Conservation (phyloP, 53 echinoderm and acorn worm genomes). For the Paracentrotus lividus region DNA sequence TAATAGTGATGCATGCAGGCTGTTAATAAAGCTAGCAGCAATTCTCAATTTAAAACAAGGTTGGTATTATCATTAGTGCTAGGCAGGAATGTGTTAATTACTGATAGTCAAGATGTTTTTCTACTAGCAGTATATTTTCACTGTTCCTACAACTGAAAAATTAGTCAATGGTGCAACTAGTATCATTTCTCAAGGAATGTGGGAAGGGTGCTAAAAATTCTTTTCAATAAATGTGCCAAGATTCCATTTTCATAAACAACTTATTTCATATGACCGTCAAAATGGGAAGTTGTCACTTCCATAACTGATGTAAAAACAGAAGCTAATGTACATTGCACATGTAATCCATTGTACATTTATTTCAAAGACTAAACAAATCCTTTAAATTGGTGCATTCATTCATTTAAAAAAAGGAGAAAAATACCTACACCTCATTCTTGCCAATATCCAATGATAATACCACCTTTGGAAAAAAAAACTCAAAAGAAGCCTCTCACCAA, state of each 20-base stretch:
- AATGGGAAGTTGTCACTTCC: not conserved
- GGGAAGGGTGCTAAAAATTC: not conserved
- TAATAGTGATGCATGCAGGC: constrained; percentile 47
- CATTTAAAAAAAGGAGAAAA: no score
- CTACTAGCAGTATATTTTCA: not conserved
- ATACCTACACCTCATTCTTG: not conserved
- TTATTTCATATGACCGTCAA: not conserved
- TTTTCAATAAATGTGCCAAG: not conserved
- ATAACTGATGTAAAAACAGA: not conserved
- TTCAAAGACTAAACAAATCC: not conserved
- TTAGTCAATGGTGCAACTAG: constrained; percentile 6
- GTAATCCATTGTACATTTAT: not conserved
- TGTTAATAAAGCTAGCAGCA: constrained; percentile 55
- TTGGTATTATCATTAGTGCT: constrained; percentile 61
- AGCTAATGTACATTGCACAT: not conserved
- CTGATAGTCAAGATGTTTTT: not conserved
- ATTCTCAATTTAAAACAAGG: not conserved
- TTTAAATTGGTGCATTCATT: not conserved
- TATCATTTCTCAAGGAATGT: not conserved
- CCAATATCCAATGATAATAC: constrained; percentile 38
- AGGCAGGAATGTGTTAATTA: constrained; percentile 29
- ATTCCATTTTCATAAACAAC: not conserved
- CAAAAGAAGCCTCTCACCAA: no score
- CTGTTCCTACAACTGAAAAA: not conserved
- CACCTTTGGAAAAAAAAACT: not conserved